Evolutionary conservation across 2,797 vertebrate species (phyloP), one percentile per base, ranked within the genome.

Genomic region (Typhlichthys eigenmanni): DNA sequence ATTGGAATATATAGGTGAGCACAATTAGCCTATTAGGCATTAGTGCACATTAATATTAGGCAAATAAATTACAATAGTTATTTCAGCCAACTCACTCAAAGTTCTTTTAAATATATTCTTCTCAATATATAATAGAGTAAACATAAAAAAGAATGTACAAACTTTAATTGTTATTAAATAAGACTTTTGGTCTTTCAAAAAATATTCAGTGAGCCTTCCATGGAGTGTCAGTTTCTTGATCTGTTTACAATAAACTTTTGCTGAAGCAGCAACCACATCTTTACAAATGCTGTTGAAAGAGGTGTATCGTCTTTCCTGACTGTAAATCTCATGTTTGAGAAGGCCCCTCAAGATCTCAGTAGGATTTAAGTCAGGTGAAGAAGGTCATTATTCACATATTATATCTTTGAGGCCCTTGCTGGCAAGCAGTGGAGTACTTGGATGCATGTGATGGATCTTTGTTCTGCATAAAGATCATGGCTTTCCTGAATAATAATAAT

Each of bases 391-490:
- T 47, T 58, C 56, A 43, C 47, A 24, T 45, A 47, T 60, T 60
- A 47, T 47, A 47, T 60, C 50, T 50, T 12, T 46, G 56, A 12
- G 53, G 47, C 6, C 34, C 34, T 38, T 38, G 34, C 58, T 52
- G 55, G 47, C 55, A 57, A 12, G 29, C 63, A 66, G 56, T 66
- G 56, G 56, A 66, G 32, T 66, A 48, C 57, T 61, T 61, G 13
- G 63, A 71, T 24, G 19, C 58, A 60, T 60, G 47, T 12, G 13
- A 65, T 60, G 58, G 34, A 64, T 47, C 63, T 19, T 47, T 57
- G 63, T 57, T 58, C 57, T 61, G 63, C 47, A 57, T 71, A 50
- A 56, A 61, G 29, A 71, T 65, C 58, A 66, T 56, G 47, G 47
- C 16, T 50, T 49, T 67, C n/a, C 54, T 66, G 64, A 53, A 32